phyloP scores from a whole-genome alignment of 2,797 vertebrate species.

The Microcaecilia unicolor region DNA sequence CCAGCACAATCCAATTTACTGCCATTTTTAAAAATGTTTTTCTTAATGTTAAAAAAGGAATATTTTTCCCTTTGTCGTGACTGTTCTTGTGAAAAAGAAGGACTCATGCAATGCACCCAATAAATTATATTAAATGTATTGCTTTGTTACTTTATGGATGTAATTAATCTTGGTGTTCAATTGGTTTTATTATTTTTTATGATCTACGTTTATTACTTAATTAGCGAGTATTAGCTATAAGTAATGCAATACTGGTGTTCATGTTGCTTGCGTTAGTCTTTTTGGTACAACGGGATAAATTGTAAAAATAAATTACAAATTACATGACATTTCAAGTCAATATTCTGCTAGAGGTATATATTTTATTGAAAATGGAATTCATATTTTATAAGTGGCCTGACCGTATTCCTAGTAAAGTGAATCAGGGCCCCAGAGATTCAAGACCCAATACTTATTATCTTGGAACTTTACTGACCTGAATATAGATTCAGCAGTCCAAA shows the following conservation, averaged over 20 bases:
- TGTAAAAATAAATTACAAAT: neutral
- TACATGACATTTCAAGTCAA: no score
- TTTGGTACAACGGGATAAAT: neutral
- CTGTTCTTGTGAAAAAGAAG: slow-evolving; percentile 22
- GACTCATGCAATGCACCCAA: slow-evolving; percentile 14
- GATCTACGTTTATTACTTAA: slow-evolving; percentile 20
- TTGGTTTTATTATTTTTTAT: slow-evolving; percentile 5
- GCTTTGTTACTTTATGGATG: neutral
- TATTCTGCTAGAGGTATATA: neutral
- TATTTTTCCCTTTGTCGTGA: slow-evolving; percentile 29
- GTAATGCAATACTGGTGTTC: neutral
- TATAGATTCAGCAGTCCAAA: no score
- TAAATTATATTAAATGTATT: slow-evolving; percentile 15
- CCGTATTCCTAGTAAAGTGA: no score
- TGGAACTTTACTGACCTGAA: no score
- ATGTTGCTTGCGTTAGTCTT: neutral
- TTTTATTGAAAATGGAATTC: neutral
- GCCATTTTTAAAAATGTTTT: slow-evolving; percentile 26
- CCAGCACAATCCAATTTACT: slow-evolving; percentile 47
- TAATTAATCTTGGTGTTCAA: slow-evolving; percentile 5
- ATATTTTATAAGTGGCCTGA: neutral
- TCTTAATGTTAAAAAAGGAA: slow-evolving; percentile 29
- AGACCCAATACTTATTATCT: no score
- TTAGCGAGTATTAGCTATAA: neutral
- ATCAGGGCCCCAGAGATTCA: no score